phyloP scores from a whole-genome alignment of 2,888 invertebrate genomes.

The Cheilosia scutellata region DNA sequence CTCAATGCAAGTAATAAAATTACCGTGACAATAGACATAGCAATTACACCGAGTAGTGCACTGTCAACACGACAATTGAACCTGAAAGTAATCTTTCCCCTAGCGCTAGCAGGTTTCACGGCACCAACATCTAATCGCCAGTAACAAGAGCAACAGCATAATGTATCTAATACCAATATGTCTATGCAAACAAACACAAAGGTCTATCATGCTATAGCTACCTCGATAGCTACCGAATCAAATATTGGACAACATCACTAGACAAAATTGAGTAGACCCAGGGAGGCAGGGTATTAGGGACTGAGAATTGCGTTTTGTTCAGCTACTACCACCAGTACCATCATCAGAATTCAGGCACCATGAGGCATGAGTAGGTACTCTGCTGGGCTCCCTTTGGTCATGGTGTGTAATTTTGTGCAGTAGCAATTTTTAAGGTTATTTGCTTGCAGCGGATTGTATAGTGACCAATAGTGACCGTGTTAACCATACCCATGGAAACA shows the following conservation, averaged over 20 bases:
- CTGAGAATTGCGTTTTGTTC: conserved; percentile 41
- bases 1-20: conserved; percentile 60
- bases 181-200: conserved; percentile 41
- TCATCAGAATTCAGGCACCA: conserved; percentile 11
- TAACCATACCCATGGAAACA: conserved; percentile 48
- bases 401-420: conserved; percentile 62
- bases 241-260: conserved; percentile 23
- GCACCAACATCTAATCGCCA: conserved; percentile 21
- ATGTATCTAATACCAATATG: conserved; percentile 12
- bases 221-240: conserved; percentile 21
- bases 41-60: conserved; percentile 69
- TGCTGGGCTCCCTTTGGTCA: conserved; percentile 40
- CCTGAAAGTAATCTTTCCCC: conserved; percentile 66
- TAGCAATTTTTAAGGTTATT: conserved; percentile 65
- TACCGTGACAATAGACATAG: conserved; percentile 63
- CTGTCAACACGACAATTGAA: conserved; percentile 69
- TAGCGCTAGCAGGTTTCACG: conserved; percentile 1
- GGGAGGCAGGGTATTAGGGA: conserved; percentile 2
- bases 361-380: background rate
- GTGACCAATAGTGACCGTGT: conserved; percentile 50
- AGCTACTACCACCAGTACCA: background rate
- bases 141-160: background rate
- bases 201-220: background rate
- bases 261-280: conserved; percentile 43
- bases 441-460: conserved; percentile 52